Evolutionary conservation across 2,797 vertebrate species (phyloP).

Genomic region (Pangasius sanitwongsei): DNA sequence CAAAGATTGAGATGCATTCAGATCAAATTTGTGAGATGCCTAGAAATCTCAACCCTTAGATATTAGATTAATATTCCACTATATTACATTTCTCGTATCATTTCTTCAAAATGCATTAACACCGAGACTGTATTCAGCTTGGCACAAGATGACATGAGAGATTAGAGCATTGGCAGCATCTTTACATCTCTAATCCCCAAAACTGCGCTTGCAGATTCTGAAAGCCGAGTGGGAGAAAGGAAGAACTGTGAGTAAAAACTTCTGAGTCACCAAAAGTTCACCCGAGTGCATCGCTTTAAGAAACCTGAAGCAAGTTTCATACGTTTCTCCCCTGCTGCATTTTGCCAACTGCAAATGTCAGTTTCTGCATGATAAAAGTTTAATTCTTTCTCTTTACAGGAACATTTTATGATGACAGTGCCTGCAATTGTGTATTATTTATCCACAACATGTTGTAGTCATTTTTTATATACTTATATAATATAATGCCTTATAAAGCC

Average conservation of each 20-base stretch:
- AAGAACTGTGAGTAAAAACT: background rate
- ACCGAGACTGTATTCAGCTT: background rate
- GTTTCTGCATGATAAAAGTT: background rate
- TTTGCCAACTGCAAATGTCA: conserved; percentile 44
- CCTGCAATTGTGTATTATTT: background rate
- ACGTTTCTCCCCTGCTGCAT: background rate
- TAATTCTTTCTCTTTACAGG: background rate
- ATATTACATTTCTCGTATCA: background rate
- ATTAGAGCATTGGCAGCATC: background rate
- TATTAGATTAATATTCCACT: no score
- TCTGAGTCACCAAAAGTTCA: conserved; percentile 1
- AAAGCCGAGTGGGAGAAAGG: background rate
- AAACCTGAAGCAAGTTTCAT: background rate
- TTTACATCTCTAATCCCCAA: conserved; percentile 14
- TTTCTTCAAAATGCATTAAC: background rate
- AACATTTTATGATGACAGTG: background rate
- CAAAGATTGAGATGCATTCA: background rate
- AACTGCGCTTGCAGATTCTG: background rate
- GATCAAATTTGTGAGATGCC: background rate
- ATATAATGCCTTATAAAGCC: background rate
- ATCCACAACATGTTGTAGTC: background rate
- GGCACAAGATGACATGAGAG: background rate
- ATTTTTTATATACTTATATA: background rate
- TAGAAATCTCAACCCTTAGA: background rate
- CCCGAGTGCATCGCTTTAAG: background rate